These are phyloP conservation scores for Anguilla megastoma DNA, from an alignment of 2,797 vertebrate species.

Conservation along the genomic window DNA sequence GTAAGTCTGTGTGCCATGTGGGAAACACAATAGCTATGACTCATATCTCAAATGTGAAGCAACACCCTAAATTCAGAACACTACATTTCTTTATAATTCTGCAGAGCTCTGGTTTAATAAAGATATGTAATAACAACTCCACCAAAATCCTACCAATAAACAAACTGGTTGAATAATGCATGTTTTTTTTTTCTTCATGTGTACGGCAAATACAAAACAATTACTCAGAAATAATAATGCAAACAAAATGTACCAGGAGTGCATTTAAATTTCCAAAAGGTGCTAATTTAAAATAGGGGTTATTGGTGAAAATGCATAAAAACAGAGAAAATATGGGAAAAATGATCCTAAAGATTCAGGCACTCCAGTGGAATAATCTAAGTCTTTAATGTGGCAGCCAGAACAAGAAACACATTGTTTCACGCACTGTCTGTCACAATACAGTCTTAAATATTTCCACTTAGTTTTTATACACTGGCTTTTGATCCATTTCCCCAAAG, in stretches of 20 bases:
- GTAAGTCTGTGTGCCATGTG: not conserved
- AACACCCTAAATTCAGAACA: not conserved
- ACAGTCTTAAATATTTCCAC: not conserved
- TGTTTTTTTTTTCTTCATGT: not conserved
- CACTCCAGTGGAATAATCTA: no score
- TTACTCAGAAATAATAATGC: not conserved
- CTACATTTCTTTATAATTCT: not conserved
- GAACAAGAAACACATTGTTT: not conserved
- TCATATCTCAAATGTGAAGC: not conserved
- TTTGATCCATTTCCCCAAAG: not conserved
- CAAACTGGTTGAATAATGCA: not conserved
- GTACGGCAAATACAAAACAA: not conserved
- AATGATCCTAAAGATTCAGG: not conserved
- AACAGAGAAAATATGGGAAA: not conserved
- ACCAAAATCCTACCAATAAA: not conserved
- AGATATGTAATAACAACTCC: not conserved
- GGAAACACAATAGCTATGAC: conserved; percentile 3
- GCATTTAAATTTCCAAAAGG: not conserved
- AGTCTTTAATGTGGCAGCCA: conserved; percentile 3
- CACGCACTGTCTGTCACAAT: not conserved
- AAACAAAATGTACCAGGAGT: not conserved
- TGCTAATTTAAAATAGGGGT: not conserved
- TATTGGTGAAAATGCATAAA: not conserved
- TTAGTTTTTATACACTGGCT: not conserved
- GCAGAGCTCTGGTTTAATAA: not conserved